phyloP scores from a whole-genome alignment of 92 coral and sea anemone species.

The Porites evermanni region DNA sequence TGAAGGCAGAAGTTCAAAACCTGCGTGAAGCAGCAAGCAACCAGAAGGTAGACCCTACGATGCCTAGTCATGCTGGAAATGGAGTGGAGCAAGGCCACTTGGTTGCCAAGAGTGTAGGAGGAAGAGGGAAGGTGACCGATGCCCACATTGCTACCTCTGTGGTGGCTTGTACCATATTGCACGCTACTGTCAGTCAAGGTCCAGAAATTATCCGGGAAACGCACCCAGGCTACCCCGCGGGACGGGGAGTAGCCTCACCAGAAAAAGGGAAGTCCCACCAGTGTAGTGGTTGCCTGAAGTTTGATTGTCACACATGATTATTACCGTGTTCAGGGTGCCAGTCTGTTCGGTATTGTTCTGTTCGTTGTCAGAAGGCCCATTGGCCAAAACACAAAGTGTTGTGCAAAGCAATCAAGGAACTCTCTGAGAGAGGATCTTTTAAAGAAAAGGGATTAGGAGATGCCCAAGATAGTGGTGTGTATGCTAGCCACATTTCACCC shows the following conservation, averaged over 20 bases:
- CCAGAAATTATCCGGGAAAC: slow-evolving; percentile 46
- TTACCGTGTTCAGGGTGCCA: slow-evolving; percentile 48
- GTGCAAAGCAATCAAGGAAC: slow-evolving; percentile 60
- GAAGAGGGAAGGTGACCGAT: slow-evolving; percentile 31
- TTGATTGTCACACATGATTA: slow-evolving; percentile 34
- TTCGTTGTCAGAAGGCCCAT: slow-evolving; percentile 61
- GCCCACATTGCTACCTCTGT: slow-evolving; percentile 59
- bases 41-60: too few species aligned
- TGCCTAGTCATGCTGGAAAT: background rate
- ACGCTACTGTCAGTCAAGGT: slow-evolving; percentile 40
- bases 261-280: slow-evolving; percentile 42
- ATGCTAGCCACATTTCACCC: slow-evolving; percentile 55
- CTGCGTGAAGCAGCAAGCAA: slow-evolving; percentile 6
- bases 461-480: slow-evolving; percentile 40
- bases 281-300: slow-evolving; percentile 55
- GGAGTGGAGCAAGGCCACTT: slow-evolving; percentile 26
- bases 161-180: slow-evolving; percentile 51
- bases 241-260: slow-evolving; percentile 65
- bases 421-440: slow-evolving; percentile 21
- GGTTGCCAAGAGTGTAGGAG: slow-evolving; percentile 37
- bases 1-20: slow-evolving; percentile 35
- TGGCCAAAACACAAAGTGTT: slow-evolving; percentile 60
- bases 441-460: slow-evolving; percentile 54
- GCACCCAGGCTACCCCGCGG: slow-evolving; percentile 52
- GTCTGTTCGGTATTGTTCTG: slow-evolving; percentile 51